Percentiles rank a stretch among this genome's conserved stretches.
These are phyloP conservation scores for Columbina picui DNA, from an alignment of 2,113 vertebrate genomes.

Conservation along the genomic window DNA sequence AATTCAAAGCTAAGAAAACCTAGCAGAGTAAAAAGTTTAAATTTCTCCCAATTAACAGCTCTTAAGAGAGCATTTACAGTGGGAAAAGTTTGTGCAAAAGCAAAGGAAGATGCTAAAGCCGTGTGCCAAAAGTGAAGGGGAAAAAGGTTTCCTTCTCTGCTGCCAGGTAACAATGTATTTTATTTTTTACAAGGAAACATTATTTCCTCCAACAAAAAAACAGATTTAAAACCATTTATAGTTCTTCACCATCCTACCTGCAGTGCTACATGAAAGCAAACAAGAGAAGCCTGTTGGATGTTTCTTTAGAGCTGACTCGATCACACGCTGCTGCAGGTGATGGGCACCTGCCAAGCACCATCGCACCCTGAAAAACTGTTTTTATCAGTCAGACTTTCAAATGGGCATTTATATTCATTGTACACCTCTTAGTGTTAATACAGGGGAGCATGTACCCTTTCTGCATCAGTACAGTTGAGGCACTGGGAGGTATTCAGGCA, in stretches of 20 bases:
- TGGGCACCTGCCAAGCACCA: slow-evolving; percentile 48
- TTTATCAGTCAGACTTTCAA: background rate
- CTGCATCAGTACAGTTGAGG: background rate
- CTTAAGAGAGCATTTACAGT: background rate
- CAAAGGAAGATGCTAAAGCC: background rate
- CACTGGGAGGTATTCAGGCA: background rate
- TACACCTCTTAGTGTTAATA: background rate
- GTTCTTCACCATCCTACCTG: background rate
- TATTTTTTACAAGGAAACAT: background rate
- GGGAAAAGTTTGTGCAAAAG: background rate
- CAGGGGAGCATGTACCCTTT: background rate
- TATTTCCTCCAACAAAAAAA: background rate
- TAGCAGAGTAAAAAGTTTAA: background rate
- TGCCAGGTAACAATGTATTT: background rate
- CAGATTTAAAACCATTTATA: slow-evolving; percentile 18
- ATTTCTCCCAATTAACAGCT: background rate
- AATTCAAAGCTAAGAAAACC: background rate
- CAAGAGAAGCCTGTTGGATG: slow-evolving; percentile 12
- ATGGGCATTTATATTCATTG: slow-evolving; percentile 32
- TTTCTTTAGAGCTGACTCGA: background rate
- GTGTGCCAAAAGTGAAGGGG: background rate
- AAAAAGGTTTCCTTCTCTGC: background rate
- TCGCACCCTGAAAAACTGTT: background rate
- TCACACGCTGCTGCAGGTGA: slow-evolving; percentile 37
- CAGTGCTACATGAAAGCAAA: slow-evolving; percentile 29